These are phyloP conservation scores for Xylocampa areola DNA, from an alignment of 2,888 invertebrate genomes.

Conservation along the genomic window DNA sequence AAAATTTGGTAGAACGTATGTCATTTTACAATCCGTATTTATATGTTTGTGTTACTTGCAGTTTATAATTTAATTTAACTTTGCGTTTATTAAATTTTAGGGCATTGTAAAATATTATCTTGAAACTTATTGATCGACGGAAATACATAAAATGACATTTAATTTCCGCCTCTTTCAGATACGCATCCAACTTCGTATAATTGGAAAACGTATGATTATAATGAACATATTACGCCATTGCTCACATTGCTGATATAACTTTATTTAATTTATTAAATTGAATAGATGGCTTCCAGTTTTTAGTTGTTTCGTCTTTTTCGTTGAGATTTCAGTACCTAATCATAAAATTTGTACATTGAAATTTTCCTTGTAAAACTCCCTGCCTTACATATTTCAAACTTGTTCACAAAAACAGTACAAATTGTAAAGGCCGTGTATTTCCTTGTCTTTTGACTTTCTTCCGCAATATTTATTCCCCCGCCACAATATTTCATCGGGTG, in stretches of 20 bases:
- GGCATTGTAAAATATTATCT: conserved; percentile 17
- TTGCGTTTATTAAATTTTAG: conserved; percentile 2
- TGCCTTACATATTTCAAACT: too few species aligned
- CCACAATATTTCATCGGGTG: conserved; percentile 43
- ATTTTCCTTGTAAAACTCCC: too few species aligned
- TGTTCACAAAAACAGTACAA: background rate
- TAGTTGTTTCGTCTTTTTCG: too few species aligned
- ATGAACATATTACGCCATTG: background rate
- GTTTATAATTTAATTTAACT: conserved; percentile 14
- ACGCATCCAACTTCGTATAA: conserved; percentile 34
- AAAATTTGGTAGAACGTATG: conserved; percentile 34
- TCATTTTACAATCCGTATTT: conserved; percentile 9
- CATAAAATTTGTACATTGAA: too few species aligned
- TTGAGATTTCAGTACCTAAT: too few species aligned
- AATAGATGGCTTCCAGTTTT: too few species aligned
- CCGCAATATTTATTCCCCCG: conserved; percentile 8
- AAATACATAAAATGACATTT: conserved; percentile 32
- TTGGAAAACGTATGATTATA: conserved; percentile 18
- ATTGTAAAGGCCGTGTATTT: conserved; percentile 1
- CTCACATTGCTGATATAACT: background rate
- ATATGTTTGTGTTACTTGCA: conserved; percentile 1
- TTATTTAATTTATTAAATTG: too few species aligned
- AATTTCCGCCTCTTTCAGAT: conserved; percentile 30
- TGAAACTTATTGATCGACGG: conserved; percentile 26
- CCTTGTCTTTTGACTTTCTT: conserved; percentile 2